Conservation (phyloP, 2,113 vertebrate species). For the Silurus glanis region DNA sequence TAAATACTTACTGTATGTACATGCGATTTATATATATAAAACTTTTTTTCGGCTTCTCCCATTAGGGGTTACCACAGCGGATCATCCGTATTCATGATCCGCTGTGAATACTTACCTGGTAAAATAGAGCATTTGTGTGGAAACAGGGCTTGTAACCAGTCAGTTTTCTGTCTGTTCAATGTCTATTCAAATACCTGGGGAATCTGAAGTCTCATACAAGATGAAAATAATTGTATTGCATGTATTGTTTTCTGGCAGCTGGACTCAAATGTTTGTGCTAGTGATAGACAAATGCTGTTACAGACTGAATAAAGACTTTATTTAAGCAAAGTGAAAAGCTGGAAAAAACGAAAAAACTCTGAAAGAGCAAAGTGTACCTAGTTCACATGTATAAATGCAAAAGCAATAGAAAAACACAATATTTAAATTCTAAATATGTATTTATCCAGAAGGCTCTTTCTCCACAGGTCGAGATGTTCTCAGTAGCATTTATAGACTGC, state of each 20-base stretch:
- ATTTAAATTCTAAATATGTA: not conserved
- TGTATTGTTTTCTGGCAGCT: not conserved
- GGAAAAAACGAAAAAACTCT: not conserved
- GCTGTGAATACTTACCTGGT: no score
- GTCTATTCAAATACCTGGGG: not conserved
- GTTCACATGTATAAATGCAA: not conserved
- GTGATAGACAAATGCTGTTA: not conserved
- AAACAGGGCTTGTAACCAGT: no score
- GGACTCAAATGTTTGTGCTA: not conserved
- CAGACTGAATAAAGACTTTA: conserved; percentile 9
- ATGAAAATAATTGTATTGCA: not conserved
- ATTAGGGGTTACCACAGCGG: no score
- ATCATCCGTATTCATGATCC: no score
- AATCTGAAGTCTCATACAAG: not conserved
- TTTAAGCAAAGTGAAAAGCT: not conserved
- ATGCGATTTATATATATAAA: no score
- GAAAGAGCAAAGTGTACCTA: not conserved
- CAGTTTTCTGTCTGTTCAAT: not conserved
- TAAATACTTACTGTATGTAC: no score
- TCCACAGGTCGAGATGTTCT: not conserved
- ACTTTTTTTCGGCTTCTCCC: no score
- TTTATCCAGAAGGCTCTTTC: not conserved
- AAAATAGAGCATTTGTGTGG: no score
- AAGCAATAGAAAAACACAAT: not conserved
- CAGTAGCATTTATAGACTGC: conserved; percentile 15